Conservation (phyloP, 2,797 vertebrate genomes). For the Smutsia gigantea region DNA sequence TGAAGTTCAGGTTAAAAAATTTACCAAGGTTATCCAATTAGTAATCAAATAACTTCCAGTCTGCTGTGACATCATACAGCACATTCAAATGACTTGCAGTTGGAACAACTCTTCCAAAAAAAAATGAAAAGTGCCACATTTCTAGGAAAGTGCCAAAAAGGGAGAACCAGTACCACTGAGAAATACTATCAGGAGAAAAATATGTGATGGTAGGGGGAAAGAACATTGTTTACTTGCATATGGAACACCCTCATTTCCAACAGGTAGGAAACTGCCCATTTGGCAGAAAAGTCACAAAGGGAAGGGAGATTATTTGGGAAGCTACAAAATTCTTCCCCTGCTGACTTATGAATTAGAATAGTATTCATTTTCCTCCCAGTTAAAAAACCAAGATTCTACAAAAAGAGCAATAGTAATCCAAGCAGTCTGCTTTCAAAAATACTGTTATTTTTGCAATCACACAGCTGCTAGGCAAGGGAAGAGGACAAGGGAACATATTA, state of each 20-base stretch:
- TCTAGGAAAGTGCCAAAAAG: background rate
- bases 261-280: background rate
- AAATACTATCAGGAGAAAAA: background rate
- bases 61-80: background rate
- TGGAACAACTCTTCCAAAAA: background rate
- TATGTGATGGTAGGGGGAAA: background rate
- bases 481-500: background rate
- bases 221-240: background rate
- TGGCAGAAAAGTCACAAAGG: background rate
- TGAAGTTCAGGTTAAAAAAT: background rate
- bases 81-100: background rate
- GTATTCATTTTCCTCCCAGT: background rate
- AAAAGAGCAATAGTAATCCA: background rate
- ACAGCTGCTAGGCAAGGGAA: background rate
- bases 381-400: background rate
- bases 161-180: background rate
- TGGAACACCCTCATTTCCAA: background rate
- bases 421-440: background rate
- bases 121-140: background rate
- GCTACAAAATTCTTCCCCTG: background rate
- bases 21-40: background rate
- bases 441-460: background rate
- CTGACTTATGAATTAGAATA: background rate
- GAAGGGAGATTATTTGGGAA: background rate
- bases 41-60: background rate